Evolutionary conservation across 2,888 invertebrate species (phyloP).

Genomic region (Phasia obesa): DNA sequence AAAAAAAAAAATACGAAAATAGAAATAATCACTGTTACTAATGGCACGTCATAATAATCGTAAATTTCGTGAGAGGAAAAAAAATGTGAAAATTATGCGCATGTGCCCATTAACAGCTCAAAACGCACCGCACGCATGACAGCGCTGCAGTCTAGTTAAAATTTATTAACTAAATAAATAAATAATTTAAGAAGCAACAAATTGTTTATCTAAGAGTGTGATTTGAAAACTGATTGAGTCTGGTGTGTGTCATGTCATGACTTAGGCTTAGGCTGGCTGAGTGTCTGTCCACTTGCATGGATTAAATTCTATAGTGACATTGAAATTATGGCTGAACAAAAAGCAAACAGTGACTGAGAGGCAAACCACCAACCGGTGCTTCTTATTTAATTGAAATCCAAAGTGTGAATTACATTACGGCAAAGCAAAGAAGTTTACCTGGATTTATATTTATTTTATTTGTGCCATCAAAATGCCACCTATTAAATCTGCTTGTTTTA

Average conservation of each 20-base stretch:
- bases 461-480: constrained; percentile 2
- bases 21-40: constrained; percentile 31
- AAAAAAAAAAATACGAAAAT: neutral
- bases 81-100: constrained; percentile 53
- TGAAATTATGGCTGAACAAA: constrained; percentile 32
- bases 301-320: constrained; percentile 53
- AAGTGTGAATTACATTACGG: neutral
- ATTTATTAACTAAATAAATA: constrained; percentile 28
- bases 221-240: constrained; percentile 25
- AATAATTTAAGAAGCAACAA: constrained; percentile 29
- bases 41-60: constrained; percentile 64
- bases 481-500: constrained; percentile 5
- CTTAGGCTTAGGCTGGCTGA: neutral
- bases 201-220: neutral
- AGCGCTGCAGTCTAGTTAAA: neutral
- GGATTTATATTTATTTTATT: neutral
- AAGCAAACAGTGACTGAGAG: neutral
- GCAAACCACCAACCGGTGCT: no score
- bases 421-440: constrained; percentile 8
- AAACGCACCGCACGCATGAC: constrained; percentile 5
- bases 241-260: constrained; percentile 6
- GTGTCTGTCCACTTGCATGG: constrained; percentile 3
- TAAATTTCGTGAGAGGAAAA: constrained; percentile 48
- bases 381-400: constrained; percentile 4
- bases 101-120: constrained; percentile 26